A percentile compares a stretch with the other conserved stretches of the same genome.
Conservation (phyloP, 92 coral and sea anemone genomes). For the Porites evermanni region DNA sequence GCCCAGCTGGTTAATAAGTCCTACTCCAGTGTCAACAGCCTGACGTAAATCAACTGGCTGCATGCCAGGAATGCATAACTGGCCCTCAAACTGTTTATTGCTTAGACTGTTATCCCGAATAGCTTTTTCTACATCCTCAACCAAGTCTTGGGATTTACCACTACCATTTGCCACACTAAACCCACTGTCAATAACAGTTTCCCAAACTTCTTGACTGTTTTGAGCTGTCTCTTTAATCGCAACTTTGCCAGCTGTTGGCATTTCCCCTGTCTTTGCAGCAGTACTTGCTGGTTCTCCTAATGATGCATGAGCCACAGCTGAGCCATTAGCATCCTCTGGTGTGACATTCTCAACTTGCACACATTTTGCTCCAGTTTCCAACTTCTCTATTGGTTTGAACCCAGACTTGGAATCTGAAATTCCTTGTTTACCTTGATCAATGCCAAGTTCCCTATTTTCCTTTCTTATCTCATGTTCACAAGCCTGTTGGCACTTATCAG, state of each 20-base stretch:
- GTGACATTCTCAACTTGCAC: conserved; percentile 3
- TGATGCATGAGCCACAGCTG: neutral
- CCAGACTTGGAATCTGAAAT: neutral
- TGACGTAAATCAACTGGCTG: conserved; percentile 54
- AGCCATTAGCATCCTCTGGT: neutral
- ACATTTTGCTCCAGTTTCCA: conserved; percentile 3
- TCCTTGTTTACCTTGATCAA: conserved; percentile 17
- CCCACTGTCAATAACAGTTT: conserved; percentile 92
- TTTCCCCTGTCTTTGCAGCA: conserved; percentile 46
- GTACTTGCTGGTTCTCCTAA: conserved; percentile 19
- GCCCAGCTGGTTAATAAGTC: conserved; percentile 78
- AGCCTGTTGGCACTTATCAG: conserved; percentile 38
- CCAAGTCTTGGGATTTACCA: conserved; percentile 40
- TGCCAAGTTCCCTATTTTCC: conserved; percentile 24
- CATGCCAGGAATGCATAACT: conserved; percentile 29
- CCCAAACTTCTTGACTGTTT: conserved; percentile 83
- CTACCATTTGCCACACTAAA: conserved; percentile 52
- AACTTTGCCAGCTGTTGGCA: conserved; percentile 51
- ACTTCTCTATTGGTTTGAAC: conserved; percentile 6
- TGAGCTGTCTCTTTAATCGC: neutral
- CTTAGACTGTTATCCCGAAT: conserved; percentile 13
- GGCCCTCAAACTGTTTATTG: conserved; percentile 18
- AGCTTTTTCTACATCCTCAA: conserved; percentile 58
- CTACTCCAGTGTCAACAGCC: conserved; percentile 60
- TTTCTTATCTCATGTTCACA: conserved; percentile 37